Percentiles rank a stretch among this genome's conserved stretches.
Evolutionary conservation across 2,797 vertebrate genomes (phyloP).

Genomic region (Apogon talboti): DNA sequence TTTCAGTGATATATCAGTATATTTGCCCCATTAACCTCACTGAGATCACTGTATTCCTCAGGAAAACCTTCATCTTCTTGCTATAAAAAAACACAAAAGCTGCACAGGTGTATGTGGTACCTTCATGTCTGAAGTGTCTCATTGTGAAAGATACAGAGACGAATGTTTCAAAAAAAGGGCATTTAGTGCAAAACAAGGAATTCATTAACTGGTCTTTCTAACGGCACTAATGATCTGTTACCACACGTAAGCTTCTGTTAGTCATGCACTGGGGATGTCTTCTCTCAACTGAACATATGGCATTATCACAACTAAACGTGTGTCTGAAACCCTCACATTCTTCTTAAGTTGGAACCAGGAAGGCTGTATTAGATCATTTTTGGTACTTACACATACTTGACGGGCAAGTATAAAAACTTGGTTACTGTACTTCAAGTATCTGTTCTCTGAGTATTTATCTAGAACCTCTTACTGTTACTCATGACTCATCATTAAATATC

Average conservation of each 20-base stretch:
- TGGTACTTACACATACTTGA: no score
- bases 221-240: conserved; percentile 12
- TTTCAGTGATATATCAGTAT: conserved; percentile 4
- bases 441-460: no score
- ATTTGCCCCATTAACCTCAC: background rate
- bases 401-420: no score
- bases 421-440: no score
- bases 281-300: conserved; percentile 2
- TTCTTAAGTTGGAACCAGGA: no score
- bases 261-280: conserved; percentile 1
- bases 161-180: background rate
- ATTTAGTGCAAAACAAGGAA: conserved; percentile 3
- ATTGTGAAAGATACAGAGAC: background rate
- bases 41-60: background rate
- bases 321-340: background rate
- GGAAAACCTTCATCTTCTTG: background rate
- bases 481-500: no score
- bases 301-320: conserved; percentile 4
- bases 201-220: conserved; percentile 3
- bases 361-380: background rate
- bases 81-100: background rate
- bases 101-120: no score
- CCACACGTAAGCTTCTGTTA: conserved; percentile 3
- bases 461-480: no score
- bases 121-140: no score